These are phyloP conservation scores for Pyrgilauda ruficollis DNA, from an alignment of 2,113 vertebrate species.

Conservation along the genomic window DNA sequence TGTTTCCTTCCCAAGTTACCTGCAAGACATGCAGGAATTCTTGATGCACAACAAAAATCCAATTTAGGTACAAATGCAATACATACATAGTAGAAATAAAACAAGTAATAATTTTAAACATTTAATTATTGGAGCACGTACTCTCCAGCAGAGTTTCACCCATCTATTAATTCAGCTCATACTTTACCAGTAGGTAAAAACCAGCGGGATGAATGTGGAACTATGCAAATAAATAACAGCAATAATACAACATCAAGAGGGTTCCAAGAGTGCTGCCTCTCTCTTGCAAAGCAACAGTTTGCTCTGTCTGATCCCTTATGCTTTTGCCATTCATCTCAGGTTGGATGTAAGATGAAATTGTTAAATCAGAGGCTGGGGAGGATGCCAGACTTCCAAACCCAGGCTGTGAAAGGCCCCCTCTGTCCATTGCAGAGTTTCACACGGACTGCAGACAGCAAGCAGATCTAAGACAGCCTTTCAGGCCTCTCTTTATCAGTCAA, in stretches of 20 bases:
- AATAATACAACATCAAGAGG: not conserved
- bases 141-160: not conserved
- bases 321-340: constrained; percentile 2
- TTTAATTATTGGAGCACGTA: not conserved
- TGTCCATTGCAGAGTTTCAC: not conserved
- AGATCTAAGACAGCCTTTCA: constrained; percentile 23
- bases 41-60: not conserved
- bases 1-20: not conserved
- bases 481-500: constrained; percentile 15
- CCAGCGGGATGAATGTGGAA: not conserved
- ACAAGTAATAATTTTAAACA: not conserved
- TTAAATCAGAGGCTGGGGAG: constrained; percentile 33
- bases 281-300: not conserved
- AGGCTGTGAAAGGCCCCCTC: constrained; percentile 34
- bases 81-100: not conserved
- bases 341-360: constrained; percentile 3
- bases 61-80: not conserved
- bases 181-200: not conserved
- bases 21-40: not conserved
- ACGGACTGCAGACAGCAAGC: not conserved
- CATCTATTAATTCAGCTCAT: not conserved
- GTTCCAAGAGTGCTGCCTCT: not conserved
- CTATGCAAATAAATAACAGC: not conserved
- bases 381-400: not conserved
- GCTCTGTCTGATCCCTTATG: not conserved